Percentiles rank a stretch among this genome's conserved stretches.
These are phyloP conservation scores for Bimastos eiseni DNA, from an alignment of 2,888 invertebrate genomes.

Conservation along the genomic window DNA sequence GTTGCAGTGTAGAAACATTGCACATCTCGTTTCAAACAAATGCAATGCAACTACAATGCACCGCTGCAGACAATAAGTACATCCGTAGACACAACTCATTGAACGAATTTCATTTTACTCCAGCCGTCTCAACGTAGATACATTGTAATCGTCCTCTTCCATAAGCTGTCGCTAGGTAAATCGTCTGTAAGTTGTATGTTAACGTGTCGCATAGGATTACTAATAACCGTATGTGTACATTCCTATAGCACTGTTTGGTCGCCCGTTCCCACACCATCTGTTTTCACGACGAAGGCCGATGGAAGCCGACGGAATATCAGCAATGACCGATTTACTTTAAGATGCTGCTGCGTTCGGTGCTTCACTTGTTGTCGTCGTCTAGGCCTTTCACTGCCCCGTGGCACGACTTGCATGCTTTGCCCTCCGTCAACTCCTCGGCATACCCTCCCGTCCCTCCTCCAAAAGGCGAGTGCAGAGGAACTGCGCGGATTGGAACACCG, in stretches of 20 bases:
- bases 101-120: not conserved
- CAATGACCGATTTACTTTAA: not conserved
- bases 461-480: not conserved
- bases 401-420: not conserved
- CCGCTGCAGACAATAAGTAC: not conserved
- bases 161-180: not conserved
- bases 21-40: slow-evolving; percentile 1
- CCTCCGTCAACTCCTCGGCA: not conserved
- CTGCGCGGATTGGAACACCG: slow-evolving; percentile 21
- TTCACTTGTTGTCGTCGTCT: not conserved
- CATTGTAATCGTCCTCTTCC: not conserved
- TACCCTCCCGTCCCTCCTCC: not conserved
- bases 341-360: not conserved
- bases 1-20: slow-evolving; percentile 25
- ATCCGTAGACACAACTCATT: not conserved
- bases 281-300: not conserved
- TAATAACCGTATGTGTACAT: not conserved
- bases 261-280: not conserved
- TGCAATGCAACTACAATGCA: slow-evolving; percentile 27
- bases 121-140: not conserved
- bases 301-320: not conserved
- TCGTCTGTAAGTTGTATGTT: not conserved
- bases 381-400: not conserved
- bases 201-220: not conserved
- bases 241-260: not conserved